Evolutionary conservation across 2,888 invertebrate species (phyloP).

Genomic region (Sycophila texana): DNA sequence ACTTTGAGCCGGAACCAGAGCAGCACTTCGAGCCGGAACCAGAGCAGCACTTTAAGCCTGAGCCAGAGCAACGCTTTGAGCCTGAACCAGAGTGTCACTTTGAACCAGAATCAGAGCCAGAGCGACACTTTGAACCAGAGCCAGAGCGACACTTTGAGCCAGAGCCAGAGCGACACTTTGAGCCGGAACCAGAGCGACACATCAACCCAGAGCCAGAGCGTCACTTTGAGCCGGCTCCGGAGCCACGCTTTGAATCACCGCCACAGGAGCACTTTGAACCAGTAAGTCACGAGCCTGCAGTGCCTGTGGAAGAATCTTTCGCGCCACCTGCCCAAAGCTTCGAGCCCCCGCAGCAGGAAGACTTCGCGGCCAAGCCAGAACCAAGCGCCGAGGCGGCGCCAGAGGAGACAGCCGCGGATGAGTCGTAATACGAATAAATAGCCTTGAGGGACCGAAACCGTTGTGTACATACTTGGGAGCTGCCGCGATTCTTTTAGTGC

Average conservation of each 20-base stretch:
- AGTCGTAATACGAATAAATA: conserved; percentile 45
- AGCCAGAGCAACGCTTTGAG: background rate
- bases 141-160: background rate
- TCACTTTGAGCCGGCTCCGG: conserved; percentile 7
- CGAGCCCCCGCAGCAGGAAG: background rate
- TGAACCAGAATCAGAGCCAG: background rate
- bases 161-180: conserved; percentile 8
- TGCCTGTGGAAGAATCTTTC: conserved; percentile 3
- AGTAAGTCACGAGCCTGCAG: conserved; percentile 10
- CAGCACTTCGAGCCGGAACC: background rate
- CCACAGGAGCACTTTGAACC: conserved; percentile 29
- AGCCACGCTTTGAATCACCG: conserved; percentile 14
- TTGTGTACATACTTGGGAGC: conserved; percentile 47
- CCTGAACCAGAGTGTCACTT: background rate
- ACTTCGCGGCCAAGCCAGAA: background rate
- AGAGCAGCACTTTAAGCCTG: conserved; percentile 13
- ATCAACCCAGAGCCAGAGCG: conserved; percentile 21
- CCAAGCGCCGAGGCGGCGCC: background rate
- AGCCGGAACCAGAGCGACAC: conserved; percentile 15
- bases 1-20: conserved; percentile 2
- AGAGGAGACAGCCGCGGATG: background rate
- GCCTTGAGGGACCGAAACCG: conserved; percentile 35
- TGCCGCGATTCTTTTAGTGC: conserved; percentile 37
- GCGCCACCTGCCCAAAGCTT: background rate
- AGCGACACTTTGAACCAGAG: background rate